Conservation (phyloP, 2,888 invertebrate genomes). For the Plagodis pulveraria region DNA sequence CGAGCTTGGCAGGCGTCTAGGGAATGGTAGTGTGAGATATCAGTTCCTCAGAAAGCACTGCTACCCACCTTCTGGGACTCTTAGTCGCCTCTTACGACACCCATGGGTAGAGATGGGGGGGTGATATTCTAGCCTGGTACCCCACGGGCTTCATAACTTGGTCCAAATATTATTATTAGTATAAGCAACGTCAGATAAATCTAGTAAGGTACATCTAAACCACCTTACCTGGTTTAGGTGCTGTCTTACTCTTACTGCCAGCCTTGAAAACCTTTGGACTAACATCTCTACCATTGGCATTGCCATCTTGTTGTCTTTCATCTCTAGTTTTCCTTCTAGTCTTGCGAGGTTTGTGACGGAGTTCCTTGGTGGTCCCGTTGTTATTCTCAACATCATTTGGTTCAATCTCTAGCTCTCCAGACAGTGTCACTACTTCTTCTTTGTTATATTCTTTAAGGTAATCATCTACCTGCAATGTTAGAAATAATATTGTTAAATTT, state of each 20-base stretch:
- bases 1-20: no score
- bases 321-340: constrained; percentile 74
- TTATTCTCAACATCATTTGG: constrained; percentile 77
- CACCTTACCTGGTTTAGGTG: constrained; percentile 62
- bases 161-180: no score
- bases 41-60: no score
- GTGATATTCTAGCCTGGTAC: no score
- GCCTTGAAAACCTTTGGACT: constrained; percentile 80
- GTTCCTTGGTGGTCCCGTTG: constrained; percentile 68
- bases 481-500: not conserved
- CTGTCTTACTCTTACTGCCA: constrained; percentile 62
- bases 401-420: constrained; percentile 81
- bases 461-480: constrained; percentile 70
- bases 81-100: no score
- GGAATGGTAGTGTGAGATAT: no score
- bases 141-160: no score
- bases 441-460: constrained; percentile 81
- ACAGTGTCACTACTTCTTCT: constrained; percentile 78
- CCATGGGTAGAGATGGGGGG: no score
- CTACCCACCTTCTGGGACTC: no score
- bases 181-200: no score
- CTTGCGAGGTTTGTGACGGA: constrained; percentile 73
- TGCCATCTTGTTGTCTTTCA: constrained; percentile 64
- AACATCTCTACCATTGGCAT: constrained; percentile 69
- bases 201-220: not conserved